A percentile compares a stretch with the other conserved stretches of the same genome.
Evolutionary conservation across 23 tunicate species (phyloP).

Genomic region (Botrylloides violaceus): DNA sequence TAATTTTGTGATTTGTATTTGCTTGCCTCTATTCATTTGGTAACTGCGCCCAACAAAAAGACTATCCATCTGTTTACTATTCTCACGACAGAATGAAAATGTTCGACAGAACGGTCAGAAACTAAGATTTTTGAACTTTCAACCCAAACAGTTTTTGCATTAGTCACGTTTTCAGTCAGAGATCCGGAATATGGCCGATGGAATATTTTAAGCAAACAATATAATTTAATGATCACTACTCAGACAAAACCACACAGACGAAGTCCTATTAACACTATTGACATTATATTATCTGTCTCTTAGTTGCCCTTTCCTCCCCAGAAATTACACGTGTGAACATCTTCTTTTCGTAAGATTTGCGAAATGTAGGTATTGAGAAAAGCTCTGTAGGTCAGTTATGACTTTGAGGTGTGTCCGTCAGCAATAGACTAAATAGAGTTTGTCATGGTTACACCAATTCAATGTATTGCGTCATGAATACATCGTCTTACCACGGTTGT

Average conservation of each 20-base stretch:
- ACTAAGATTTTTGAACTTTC: conserved; percentile 1
- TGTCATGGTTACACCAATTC: too few species aligned
- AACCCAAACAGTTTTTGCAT: neutral
- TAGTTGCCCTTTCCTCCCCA: neutral
- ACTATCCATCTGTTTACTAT: neutral
- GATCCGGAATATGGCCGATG: neutral
- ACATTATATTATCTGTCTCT: neutral
- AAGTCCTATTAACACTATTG: neutral
- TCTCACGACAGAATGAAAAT: neutral
- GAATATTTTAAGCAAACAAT: neutral
- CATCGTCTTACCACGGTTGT: too few species aligned
- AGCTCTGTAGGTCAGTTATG: too few species aligned
- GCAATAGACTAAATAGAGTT: too few species aligned
- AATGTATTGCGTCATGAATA: too few species aligned
- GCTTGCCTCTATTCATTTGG: neutral
- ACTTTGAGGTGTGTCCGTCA: too few species aligned
- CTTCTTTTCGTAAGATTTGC: too few species aligned
- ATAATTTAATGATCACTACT: neutral
- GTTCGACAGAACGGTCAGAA: neutral
- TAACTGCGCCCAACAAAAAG: neutral
- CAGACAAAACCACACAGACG: neutral
- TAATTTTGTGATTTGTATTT: neutral
- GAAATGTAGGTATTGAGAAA: too few species aligned
- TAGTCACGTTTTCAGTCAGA: neutral
- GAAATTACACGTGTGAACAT: too few species aligned